phyloP scores from a whole-genome alignment of 2,888 invertebrate genomes.

The Coleophora flavipennella region DNA sequence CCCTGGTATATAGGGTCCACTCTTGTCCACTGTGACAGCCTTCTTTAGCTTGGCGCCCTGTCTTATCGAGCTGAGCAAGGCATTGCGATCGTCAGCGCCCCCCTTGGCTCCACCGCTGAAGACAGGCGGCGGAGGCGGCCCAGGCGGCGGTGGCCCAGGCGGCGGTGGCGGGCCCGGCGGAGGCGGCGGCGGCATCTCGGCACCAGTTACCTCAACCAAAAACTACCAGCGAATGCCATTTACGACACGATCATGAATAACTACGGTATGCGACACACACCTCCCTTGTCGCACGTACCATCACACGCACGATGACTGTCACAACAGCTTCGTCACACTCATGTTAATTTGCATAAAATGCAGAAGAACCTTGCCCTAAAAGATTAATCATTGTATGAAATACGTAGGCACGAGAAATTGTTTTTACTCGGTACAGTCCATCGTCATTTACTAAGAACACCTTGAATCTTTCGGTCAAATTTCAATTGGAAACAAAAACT shows the following conservation, averaged over 20 bases:
- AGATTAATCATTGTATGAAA: conserved; percentile 60
- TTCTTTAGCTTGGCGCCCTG: conserved; percentile 87
- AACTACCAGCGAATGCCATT: conserved; percentile 35
- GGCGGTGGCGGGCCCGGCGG: conserved; percentile 78
- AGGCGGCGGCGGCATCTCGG: conserved; percentile 50
- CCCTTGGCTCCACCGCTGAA: conserved; percentile 54
- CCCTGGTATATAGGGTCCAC: conserved; percentile 84
- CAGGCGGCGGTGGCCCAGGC: conserved; percentile 76
- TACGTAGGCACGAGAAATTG: conserved; percentile 59
- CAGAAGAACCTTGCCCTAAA: conserved; percentile 58
- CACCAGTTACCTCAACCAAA: conserved; percentile 22
- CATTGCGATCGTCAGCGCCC: conserved; percentile 76
- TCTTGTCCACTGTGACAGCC: conserved; percentile 91
- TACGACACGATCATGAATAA: conserved; percentile 4
- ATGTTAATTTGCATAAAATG: conserved; percentile 61
- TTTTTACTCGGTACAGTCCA: conserved; percentile 46
- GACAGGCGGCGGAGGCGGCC: conserved; percentile 69
- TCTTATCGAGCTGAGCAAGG: conserved; percentile 86
- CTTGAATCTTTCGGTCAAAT: too few species aligned
- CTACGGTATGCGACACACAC: too few species aligned
- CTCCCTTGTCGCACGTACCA: background rate
- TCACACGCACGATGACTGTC: too few species aligned
- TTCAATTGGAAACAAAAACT: too few species aligned
- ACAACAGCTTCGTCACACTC: conserved; percentile 22
- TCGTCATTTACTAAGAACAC: conserved; percentile 1